Evolutionary conservation across 2,113 vertebrate genomes (phyloP).

Genomic region (Lycaon pictus): DNA sequence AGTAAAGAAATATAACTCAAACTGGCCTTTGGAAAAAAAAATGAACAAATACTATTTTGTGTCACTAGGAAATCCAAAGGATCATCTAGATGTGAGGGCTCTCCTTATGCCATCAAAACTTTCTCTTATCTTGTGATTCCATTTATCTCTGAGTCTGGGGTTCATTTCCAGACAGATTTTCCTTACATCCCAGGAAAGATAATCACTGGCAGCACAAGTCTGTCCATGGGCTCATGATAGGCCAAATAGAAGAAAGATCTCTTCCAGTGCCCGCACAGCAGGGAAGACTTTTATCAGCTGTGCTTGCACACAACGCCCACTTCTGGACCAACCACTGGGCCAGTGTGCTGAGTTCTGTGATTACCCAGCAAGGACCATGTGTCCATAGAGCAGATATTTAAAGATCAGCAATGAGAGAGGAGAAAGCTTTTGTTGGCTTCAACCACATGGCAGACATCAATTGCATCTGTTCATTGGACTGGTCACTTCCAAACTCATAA

Average conservation of each 20-base stretch:
- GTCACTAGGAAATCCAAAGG: neutral
- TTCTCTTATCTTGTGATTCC: neutral
- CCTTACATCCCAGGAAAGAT: neutral
- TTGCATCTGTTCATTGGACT: neutral
- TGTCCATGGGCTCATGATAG: neutral
- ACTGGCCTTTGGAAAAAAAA: neutral
- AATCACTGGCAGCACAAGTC: neutral
- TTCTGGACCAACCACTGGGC: neutral
- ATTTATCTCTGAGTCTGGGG: neutral
- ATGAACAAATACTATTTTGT: neutral
- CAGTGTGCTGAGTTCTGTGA: neutral
- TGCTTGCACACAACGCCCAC: neutral
- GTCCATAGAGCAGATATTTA: neutral
- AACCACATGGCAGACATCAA: neutral
- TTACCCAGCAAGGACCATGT: neutral
- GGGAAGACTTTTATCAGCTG: neutral
- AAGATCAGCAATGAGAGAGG: neutral
- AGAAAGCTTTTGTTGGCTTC: neutral
- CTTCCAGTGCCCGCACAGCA: neutral
- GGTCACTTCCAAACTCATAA: neutral
- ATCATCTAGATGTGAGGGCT: neutral
- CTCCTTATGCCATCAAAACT: neutral
- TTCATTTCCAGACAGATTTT: slow-evolving; percentile 1
- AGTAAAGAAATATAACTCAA: neutral
- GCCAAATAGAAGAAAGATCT: neutral